Evolutionary conservation across 2,113 vertebrate species (phyloP), one percentile per base, ranked within the genome.

Genomic region (Nothocercus nigrocapillus): DNA sequence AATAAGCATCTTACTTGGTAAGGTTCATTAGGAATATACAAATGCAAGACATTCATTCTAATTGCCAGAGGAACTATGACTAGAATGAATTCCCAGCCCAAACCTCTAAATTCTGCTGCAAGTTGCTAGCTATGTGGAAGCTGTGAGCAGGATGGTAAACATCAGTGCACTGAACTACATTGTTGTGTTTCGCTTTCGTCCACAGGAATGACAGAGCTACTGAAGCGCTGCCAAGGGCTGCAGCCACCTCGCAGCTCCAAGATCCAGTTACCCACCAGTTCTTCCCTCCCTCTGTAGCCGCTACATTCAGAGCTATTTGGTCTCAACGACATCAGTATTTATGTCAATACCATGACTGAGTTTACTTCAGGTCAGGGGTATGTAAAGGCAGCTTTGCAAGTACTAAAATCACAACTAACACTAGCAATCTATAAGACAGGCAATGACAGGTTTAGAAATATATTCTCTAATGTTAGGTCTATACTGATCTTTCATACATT

Each of bases 1-100:
- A 86, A 90, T 92, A 97, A 96, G 86, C 85, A 96, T 93, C 83
- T 96, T 95, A 95, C 70, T 90, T 66, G 73, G 83, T 78, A 87
- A 94, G 81, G 62, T 40, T 92, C 69, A 49, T 69, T 69, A 92
- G 49, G 74, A 93, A 93, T 82, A 86, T 75, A 68, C 0, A 34
- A 40, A 84, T 64, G 49, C 84, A 22, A 82, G 77, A 74, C 3
- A 38, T 30, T 45, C 40, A 22, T 53, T 88, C 63, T 19, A 77
- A 77, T 7, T 78, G 69, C 47, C 69, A 38, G 53, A 93, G 62
- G 32, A 54, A 79, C 1, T 44, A 21, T 38, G 62, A 40, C 28
- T 3, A 47, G 56, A 44, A 61, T 20, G 6, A 62, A 63, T 42
- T 80, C 24, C 75, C 36, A 73, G 9, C 2, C 6, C 15, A 66